Conservation (phyloP, 2,113 vertebrate species). For the Ageneiosus marmoratus region DNA sequence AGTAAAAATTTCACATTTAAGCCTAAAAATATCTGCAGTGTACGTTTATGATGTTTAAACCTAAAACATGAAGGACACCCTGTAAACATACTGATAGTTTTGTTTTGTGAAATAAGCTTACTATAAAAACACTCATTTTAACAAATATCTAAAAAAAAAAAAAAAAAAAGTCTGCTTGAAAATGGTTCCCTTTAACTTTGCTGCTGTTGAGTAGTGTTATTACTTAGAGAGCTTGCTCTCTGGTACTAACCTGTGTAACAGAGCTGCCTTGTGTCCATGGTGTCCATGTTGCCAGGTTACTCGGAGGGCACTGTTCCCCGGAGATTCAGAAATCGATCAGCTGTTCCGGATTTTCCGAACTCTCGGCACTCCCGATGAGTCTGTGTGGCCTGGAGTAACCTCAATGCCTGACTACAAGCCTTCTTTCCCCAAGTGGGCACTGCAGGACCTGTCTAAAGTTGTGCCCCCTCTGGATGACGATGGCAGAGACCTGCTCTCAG, state of each 20-base stretch:
- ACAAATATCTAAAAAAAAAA: neutral
- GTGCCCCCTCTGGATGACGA: constrained; percentile 88
- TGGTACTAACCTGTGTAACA: neutral
- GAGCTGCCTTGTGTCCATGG: neutral
- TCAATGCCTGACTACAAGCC: constrained; percentile 95
- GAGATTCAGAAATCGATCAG: constrained; percentile 93
- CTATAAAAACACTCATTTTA: neutral
- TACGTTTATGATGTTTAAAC: neutral
- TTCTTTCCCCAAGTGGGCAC: constrained; percentile 91
- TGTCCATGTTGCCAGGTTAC: constrained; percentile 74
- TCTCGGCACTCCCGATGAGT: constrained; percentile 89
- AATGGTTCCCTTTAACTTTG: neutral
- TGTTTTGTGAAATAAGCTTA: neutral
- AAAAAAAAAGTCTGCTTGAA: neutral
- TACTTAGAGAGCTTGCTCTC: neutral
- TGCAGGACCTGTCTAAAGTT: constrained; percentile 89
- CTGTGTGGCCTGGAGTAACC: constrained; percentile 87
- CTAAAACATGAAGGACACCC: neutral
- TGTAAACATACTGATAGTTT: no score
- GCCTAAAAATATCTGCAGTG: neutral
- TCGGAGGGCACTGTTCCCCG: constrained; percentile 87
- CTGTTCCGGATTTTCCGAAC: constrained; percentile 94
- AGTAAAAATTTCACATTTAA: neutral
- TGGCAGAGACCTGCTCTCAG: constrained; percentile 85
- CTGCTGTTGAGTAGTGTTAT: neutral